Conservation (phyloP, 1,140 invertebrate species). For the Pseudomyrmex sp. region DNA sequence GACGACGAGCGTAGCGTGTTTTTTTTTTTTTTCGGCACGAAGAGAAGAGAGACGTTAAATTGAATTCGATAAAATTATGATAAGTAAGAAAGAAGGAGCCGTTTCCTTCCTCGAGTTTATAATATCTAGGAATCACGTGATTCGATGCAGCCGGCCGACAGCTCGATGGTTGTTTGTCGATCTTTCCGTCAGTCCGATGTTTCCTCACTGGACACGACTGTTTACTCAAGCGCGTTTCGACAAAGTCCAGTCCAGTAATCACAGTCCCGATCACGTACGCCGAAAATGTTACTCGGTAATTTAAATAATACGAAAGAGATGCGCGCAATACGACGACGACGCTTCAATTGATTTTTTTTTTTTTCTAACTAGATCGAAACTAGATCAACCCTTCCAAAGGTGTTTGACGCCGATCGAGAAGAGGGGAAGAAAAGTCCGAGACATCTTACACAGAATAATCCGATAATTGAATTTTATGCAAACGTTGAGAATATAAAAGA, state of each 20-base stretch:
- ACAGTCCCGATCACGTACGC: constrained; percentile 8
- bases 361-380: background rate
- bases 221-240: constrained; percentile 41
- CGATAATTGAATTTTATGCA: constrained; percentile 23
- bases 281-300: constrained; percentile 21
- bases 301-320: background rate
- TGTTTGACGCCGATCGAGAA: background rate
- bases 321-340: background rate
- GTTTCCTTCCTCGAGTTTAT: background rate
- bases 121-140: constrained; percentile 21
- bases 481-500: constrained; percentile 13
- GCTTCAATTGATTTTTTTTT: background rate
- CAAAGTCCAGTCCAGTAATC: constrained; percentile 37
- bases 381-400: background rate
- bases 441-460: background rate
- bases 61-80: background rate
- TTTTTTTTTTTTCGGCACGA: background rate
- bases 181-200: constrained; percentile 40
- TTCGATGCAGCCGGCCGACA: constrained; percentile 21
- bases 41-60: background rate
- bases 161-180: constrained; percentile 47
- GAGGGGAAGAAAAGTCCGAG: background rate
- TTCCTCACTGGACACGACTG: constrained; percentile 7
- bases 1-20: background rate
- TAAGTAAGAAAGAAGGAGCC: constrained; percentile 13